Base-by-base conservation (phyloP, 2,797 vertebrate species). In the Hyperoplus lanceolatus region DNA sequence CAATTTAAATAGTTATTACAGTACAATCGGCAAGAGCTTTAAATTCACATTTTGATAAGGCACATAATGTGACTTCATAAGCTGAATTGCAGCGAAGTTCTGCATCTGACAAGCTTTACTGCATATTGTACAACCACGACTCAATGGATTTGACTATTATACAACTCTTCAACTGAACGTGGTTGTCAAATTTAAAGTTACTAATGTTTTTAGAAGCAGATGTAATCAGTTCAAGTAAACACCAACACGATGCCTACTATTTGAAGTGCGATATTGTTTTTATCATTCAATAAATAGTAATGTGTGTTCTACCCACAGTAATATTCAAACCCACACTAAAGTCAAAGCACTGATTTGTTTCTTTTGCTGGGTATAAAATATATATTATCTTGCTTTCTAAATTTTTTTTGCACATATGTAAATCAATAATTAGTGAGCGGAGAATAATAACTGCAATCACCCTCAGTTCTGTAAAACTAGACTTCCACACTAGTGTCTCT, bases 11-110 rank as follows among this genome's bases (percentile, higher is more conserved):
- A n/a, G 11, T n/a, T 41, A n/a, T 61, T 73, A 43, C 29, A 76
- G 10, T 73, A 50, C 21, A 10, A 38, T 67, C 8, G 5, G 21
- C 48, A 58, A 58, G 60, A 61, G 39, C 9, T 60, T 42, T 16
- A 53, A 70, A 53, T 70, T 76, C n/a, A 79, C 64, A 73, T 81
- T 53, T 39, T 21, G 2, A 49, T 59, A 79, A 85, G 74, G 82
- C 81, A 86, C 82, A 80, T 38, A 50, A 49, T 64, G 15, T n/a
- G n/a, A 58, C 39, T 68, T 14, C 10, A 15, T 18, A n/a, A 14
- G 56, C 13, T 41, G 29, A 49, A 55, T 46, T 18, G 5, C 29
- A 45, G 13, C 61, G 8, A 29, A 56, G 4, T 48, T 61, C 3
- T 49, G 16, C 14, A 61, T 61, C 18, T 74, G 15, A 36, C 6